A percentile compares a stretch with the other conserved stretches of the same genome.
Evolutionary conservation across 2,888 invertebrate species (phyloP).

Genomic region (Diadromus collaris): DNA sequence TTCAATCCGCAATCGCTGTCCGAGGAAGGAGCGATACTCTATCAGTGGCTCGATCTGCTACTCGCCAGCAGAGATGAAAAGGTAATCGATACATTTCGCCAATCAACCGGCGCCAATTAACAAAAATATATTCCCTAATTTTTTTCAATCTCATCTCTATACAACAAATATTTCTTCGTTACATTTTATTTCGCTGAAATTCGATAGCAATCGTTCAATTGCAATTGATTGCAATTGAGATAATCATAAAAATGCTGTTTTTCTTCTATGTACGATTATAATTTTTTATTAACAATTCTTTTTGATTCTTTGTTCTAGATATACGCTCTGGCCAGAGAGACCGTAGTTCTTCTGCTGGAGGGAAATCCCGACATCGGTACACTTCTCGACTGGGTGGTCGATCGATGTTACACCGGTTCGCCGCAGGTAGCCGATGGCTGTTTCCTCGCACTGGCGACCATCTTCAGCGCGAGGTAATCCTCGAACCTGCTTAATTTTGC

Average conservation of each 20-base stretch:
- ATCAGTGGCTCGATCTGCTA: constrained; percentile 96
- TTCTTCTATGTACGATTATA: constrained; percentile 14
- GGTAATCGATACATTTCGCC: constrained; percentile 79
- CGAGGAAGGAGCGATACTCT: constrained; percentile 95
- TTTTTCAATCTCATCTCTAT: background rate
- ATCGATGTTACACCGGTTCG: constrained; percentile 97
- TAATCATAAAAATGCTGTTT: background rate
- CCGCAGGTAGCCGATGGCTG: constrained; percentile 97
- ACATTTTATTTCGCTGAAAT: background rate
- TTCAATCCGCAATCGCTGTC: constrained; percentile 92
- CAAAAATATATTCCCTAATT: background rate
- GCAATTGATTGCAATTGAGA: too few species aligned
- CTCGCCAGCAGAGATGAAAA: constrained; percentile 93
- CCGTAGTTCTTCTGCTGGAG: constrained; percentile 95
- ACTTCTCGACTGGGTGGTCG: constrained; percentile 98
- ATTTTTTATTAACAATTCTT: background rate
- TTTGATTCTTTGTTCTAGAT: constrained; percentile 83
- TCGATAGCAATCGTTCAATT: background rate
- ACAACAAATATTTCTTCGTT: background rate
- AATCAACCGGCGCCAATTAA: background rate
- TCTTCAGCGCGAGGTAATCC: constrained; percentile 95
- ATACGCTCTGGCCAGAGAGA: constrained; percentile 95
- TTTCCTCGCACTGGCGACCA: constrained; percentile 96
- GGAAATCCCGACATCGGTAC: constrained; percentile 96
- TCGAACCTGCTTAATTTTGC: background rate